Percentiles rank a stretch among this genome's conserved stretches.
Conservation (phyloP, 1,140 invertebrate genomes). For the Campoletis sonorensis region DNA sequence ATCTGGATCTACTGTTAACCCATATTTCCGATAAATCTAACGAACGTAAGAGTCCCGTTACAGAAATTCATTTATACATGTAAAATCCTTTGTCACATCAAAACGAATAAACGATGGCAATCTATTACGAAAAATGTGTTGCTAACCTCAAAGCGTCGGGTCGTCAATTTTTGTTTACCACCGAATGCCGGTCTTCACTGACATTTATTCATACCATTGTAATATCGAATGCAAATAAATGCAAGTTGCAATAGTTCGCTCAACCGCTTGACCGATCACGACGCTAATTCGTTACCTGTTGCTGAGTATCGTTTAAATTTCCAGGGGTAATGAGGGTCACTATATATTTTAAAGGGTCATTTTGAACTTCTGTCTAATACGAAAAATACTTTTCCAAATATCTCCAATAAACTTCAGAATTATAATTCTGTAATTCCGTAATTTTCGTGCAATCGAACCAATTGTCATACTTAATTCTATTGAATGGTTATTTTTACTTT, state of each 20-base stretch:
- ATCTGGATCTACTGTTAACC: slow-evolving; percentile 70
- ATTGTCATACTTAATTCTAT: too few species aligned
- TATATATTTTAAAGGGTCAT: too few species aligned
- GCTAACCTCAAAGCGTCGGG: slow-evolving; percentile 8
- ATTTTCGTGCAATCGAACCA: too few species aligned
- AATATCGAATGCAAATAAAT: slow-evolving; percentile 24
- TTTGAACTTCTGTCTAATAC: too few species aligned
- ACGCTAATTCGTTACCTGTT: background rate
- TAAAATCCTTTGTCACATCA: background rate
- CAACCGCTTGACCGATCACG: background rate
- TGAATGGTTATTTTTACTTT: background rate
- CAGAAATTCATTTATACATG: background rate
- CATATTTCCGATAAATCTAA: slow-evolving; percentile 65
- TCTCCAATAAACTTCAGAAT: too few species aligned
- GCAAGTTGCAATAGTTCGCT: too few species aligned
- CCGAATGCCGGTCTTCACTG: background rate
- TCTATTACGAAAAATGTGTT: background rate
- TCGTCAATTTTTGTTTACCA: slow-evolving; percentile 13
- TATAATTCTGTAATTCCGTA: too few species aligned
- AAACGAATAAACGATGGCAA: background rate
- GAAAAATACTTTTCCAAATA: too few species aligned
- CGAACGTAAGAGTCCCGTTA: slow-evolving; percentile 61
- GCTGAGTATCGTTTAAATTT: background rate
- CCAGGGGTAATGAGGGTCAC: background rate
- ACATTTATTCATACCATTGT: slow-evolving; percentile 7